A percentile compares a stretch with the other conserved stretches of the same genome.
Evolutionary conservation across 2,113 vertebrate species (phyloP).

Genomic region (Paradisaea rubra): DNA sequence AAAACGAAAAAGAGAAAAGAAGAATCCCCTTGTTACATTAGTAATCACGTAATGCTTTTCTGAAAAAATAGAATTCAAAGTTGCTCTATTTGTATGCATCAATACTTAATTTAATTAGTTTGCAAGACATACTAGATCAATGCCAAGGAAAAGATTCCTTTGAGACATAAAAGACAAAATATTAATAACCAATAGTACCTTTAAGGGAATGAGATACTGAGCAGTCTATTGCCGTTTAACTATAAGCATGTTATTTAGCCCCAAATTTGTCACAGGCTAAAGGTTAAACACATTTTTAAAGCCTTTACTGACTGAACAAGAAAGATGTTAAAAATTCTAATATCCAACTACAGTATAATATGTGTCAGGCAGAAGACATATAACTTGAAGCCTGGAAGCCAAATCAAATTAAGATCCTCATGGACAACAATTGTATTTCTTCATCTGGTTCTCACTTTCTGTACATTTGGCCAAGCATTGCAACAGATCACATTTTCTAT

Average conservation of each 20-base stretch:
- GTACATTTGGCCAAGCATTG: background rate
- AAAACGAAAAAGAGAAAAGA: background rate
- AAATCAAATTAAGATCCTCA: background rate
- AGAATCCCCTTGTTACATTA: background rate
- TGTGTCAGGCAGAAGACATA: background rate
- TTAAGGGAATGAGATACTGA: background rate
- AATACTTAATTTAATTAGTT: background rate
- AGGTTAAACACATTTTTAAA: background rate
- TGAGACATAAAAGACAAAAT: background rate
- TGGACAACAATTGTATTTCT: background rate
- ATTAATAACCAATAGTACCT: background rate
- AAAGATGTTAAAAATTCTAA: background rate
- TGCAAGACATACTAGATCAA: background rate
- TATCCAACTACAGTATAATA: background rate
- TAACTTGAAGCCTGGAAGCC: background rate
- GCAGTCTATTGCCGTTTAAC: background rate
- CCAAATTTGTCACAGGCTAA: background rate
- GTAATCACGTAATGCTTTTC: background rate
- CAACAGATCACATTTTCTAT: background rate
- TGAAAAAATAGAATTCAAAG: background rate
- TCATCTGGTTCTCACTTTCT: background rate
- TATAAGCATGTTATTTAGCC: background rate
- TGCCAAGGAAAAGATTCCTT: background rate
- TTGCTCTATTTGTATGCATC: background rate
- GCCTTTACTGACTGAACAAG: background rate